Base-by-base conservation (phyloP, 2,888 invertebrate species). In the Selenia dentaria region DNA sequence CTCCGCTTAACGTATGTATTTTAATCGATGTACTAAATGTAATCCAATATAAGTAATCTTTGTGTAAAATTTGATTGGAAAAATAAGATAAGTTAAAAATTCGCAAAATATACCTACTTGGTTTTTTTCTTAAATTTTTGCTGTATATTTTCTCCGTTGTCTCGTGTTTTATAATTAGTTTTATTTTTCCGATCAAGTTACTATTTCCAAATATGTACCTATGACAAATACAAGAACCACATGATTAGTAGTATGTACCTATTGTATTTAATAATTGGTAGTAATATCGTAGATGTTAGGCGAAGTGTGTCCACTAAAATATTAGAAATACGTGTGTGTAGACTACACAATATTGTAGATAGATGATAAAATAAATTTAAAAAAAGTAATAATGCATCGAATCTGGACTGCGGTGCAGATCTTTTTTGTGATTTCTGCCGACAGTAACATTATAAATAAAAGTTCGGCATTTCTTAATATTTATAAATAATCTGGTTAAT, bases 221-320 rank as follows among this genome's bases (percentile, higher is more conserved):
- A 8, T 22, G 8, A 8, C 11, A 38, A 31, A 36, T 31, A 39
- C 16, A 38, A 38, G 52, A 41, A 35, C 38, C 31, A 43, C 41
- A 25, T 6, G n/a, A 39, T 26, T 10, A 9, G 13, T 24, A 28
- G 34, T 38, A 32, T 34, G 20, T 33, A 36, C 40, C 34, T 40
- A 51, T 51, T 46, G 52, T 51, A 26, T 28, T 26, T 28, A 46
- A 48, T 61, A 59, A 63, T 66, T 62, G 65, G 62, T 68, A 62
- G 65, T 45, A 52, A 55, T 59, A 66, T 59, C 59, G 67, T 74
- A 74, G 70, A 33, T 26, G 54, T 63, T 70, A 75, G 73, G 58
- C 41, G 51, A 29, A 57, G 62, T 67, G 74, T 75, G 78, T 77
- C 78, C 76, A 73, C 69, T 72, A 65, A 61, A 65, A 67, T 59